Evolutionary conservation across 1,140 invertebrate species (phyloP).

Genomic region (Galendromus occidentalis): DNA sequence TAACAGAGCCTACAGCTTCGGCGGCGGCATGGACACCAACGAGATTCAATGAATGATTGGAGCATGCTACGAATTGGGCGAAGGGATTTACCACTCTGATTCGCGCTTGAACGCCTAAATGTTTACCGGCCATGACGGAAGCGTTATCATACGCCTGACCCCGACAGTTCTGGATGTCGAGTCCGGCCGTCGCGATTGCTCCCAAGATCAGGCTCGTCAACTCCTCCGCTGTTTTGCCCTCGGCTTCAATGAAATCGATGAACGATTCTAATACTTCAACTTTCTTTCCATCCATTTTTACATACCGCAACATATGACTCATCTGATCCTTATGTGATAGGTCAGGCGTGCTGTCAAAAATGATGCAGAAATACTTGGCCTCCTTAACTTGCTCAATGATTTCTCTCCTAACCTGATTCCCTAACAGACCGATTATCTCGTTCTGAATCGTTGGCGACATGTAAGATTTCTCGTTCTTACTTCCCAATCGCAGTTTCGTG

Average conservation of each 20-base stretch:
- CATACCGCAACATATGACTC: conserved; percentile 16
- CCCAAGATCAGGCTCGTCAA: conserved; percentile 12
- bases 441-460: too few species aligned
- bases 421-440: too few species aligned
- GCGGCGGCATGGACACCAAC: too few species aligned
- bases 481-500: too few species aligned
- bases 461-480: too few species aligned
- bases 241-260: conserved; percentile 13
- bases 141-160: conserved; percentile 17
- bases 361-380: conserved; percentile 15
- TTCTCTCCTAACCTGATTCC: too few species aligned
- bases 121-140: conserved; percentile 8
- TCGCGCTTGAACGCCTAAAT: neutral
- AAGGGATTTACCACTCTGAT: neutral
- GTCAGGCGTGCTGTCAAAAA: conserved; percentile 17
- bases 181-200: conserved; percentile 5
- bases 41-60: too few species aligned
- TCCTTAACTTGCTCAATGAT: too few species aligned
- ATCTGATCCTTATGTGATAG: conserved; percentile 17
- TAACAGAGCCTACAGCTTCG: too few species aligned
- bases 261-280: conserved; percentile 11
- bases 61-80: neutral
- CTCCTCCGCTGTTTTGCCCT: conserved; percentile 12
- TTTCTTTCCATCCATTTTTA: conserved; percentile 11
- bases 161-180: conserved; percentile 13